phyloP scores from a whole-genome alignment of 2,888 invertebrate species.

The Tenthredo scrophulariae region DNA sequence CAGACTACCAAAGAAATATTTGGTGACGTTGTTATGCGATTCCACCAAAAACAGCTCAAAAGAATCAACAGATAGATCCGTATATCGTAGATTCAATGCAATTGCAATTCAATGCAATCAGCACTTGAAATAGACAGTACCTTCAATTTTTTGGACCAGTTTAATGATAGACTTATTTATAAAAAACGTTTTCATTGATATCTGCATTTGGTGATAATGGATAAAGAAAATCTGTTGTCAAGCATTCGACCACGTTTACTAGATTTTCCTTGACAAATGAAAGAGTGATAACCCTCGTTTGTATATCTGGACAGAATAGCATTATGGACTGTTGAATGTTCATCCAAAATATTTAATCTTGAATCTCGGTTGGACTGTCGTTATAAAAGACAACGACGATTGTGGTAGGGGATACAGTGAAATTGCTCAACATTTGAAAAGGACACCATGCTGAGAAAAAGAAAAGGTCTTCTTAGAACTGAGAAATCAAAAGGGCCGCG shows the following conservation, averaged over 20 bases:
- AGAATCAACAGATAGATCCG: background rate
- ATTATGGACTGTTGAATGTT: background rate
- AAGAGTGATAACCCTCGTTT: background rate
- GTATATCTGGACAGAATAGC: background rate
- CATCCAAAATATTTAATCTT: background rate
- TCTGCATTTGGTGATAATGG: background rate
- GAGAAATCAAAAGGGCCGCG: constrained; percentile 35
- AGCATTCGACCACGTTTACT: no score
- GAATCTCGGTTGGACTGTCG: constrained; percentile 15
- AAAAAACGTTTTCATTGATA: background rate
- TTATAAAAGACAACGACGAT: constrained; percentile 7
- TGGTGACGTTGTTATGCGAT: background rate
- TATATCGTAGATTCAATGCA: background rate
- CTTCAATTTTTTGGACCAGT: background rate
- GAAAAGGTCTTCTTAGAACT: constrained; percentile 44
- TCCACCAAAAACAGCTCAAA: constrained; percentile 3
- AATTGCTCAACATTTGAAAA: constrained; percentile 45
- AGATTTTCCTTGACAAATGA: background rate
- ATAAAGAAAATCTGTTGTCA: no score
- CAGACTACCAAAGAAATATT: constrained; percentile 13
- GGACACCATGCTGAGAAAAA: constrained; percentile 46
- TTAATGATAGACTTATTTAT: background rate
- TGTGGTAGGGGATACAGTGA: background rate
- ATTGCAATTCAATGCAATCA: no score
- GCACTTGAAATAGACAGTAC: background rate